phyloP scores from a whole-genome alignment of 2,113 vertebrate species.

The Willisornis vidua region DNA sequence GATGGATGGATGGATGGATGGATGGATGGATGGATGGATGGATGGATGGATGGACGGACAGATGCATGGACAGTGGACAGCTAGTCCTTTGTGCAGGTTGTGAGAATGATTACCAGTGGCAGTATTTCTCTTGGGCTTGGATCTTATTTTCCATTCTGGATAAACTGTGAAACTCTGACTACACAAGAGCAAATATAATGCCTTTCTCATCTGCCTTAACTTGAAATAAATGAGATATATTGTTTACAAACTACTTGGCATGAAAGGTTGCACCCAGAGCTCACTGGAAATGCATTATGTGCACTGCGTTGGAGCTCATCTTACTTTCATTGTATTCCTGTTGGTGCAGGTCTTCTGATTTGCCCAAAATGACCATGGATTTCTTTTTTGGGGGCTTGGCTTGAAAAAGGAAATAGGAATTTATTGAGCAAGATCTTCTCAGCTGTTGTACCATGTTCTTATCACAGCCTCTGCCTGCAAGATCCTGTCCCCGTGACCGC shows the following conservation, averaged over 20 bases:
- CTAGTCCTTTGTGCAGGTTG: accelerated
- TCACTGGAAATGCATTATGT: not conserved
- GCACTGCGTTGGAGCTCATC: not conserved
- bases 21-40: not conserved
- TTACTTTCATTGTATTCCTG: accelerated
- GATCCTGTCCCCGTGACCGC: conserved; percentile 80
- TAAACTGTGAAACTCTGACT: not conserved
- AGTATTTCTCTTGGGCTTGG: not conserved
- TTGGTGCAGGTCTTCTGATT: not conserved
- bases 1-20: too few relatives aligned
- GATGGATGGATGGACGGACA: not conserved
- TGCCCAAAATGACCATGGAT: not conserved
- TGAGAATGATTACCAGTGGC: not conserved
- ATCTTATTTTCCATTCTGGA: not conserved
- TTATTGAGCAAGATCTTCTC: not conserved
- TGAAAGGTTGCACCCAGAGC: not conserved
- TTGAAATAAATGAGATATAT: not conserved
- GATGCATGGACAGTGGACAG: not conserved
- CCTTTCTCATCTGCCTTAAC: not conserved
- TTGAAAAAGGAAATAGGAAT: not conserved
- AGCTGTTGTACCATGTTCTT: conserved; percentile 6
- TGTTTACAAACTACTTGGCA: not conserved
- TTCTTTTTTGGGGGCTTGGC: not conserved
- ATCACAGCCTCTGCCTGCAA: conserved; percentile 83
- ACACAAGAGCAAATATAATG: not conserved